Evolutionary conservation across 2,113 vertebrate genomes (phyloP).

Genomic region (Delphinapterus leucas): DNA sequence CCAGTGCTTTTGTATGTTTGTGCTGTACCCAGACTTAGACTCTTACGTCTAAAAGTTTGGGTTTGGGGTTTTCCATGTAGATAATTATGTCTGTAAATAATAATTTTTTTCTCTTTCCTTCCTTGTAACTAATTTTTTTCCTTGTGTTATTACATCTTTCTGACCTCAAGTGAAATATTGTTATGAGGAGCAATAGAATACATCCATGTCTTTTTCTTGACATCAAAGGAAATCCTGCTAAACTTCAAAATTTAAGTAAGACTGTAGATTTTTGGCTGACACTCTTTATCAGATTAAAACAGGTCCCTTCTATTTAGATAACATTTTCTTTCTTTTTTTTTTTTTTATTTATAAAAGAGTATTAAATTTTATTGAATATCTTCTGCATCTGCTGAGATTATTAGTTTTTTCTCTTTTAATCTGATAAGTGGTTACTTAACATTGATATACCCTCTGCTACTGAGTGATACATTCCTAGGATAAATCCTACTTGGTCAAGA

Average conservation of each 20-base stretch:
- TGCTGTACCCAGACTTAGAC: background rate
- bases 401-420: background rate
- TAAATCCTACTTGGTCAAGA: background rate
- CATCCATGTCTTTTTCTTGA: background rate
- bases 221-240: background rate
- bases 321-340: background rate
- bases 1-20: background rate
- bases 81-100: background rate
- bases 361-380: background rate
- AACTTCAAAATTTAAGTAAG: background rate
- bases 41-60: background rate
- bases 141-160: background rate
- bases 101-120: background rate
- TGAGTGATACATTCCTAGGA: background rate
- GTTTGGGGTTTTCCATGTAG: slow-evolving; percentile 1
- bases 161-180: background rate
- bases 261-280: background rate
- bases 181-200: background rate
- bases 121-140: background rate
- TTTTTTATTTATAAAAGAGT: background rate
- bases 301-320: background rate
- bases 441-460: background rate
- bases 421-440: background rate
- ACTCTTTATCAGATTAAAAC: background rate
- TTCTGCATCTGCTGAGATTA: background rate